Evolutionary conservation across 2,888 invertebrate species (phyloP).

Genomic region (Spilosoma lubricipeda): DNA sequence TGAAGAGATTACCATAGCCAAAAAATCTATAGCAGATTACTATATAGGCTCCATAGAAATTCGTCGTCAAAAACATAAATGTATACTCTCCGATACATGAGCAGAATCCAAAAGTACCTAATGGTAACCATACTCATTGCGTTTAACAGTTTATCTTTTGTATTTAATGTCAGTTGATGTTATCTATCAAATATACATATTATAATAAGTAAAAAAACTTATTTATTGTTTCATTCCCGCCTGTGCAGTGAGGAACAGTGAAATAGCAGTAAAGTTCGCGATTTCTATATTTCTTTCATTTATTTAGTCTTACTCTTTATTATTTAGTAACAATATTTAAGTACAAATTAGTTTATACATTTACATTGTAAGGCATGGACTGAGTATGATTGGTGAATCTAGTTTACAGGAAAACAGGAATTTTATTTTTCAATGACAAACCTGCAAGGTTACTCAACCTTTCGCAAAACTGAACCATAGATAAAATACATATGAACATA

Average conservation of each 20-base stretch:
- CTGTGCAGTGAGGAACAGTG: not conserved
- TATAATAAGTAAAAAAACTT: not conserved
- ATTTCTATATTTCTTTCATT: not conserved
- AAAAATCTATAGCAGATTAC: not conserved
- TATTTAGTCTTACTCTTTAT: conserved; percentile 16
- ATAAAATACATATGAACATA: not conserved
- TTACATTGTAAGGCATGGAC: not conserved
- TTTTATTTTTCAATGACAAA: not conserved
- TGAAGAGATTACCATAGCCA: not conserved
- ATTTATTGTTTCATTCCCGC: not conserved
- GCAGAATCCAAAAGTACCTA: too few species aligned
- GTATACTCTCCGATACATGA: not conserved
- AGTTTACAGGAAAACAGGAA: not conserved
- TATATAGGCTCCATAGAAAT: not conserved
- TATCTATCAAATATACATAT: not conserved
- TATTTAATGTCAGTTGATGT: not conserved
- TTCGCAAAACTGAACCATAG: not conserved
- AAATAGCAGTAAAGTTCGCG: not conserved
- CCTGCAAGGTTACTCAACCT: not conserved
- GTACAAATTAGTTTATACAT: conserved; percentile 18
- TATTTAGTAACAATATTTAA: conserved; percentile 19
- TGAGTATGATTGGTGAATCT: not conserved
- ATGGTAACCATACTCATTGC: not conserved
- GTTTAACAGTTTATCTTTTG: not conserved
- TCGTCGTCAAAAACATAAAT: not conserved